Base-by-base conservation (phyloP, 1,140 invertebrate species). In the Drosophila setifemur region DNA sequence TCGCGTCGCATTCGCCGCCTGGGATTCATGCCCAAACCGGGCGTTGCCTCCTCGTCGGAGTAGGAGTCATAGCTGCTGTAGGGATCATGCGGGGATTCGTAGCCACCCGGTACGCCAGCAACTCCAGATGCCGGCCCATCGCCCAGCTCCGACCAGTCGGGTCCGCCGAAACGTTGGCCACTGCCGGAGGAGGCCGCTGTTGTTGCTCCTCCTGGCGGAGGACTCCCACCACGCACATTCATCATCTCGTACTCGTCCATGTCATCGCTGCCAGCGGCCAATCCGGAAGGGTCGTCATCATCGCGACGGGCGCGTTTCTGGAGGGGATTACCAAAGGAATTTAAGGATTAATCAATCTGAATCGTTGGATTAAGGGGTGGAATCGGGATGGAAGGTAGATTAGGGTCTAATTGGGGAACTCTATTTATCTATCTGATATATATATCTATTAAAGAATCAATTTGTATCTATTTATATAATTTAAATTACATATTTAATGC, bases 151-250 rank as follows among this genome's bases (percentile, higher is more conserved):
- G 33, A 5, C 85, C 55, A 75, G 18, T 83, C 63, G 11, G 18
- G n/a, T 18, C 21, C 39, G 2, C 21, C 1, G 21, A 54, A 69
- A 21, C 58, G 64, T 7, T 57, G 70, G 8, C 52, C 58, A 12
- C 25, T 3, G 1, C 23, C 25, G 12, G 19, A 3, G 1, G 25
- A 12, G 12, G 52, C 8, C 76, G 78, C 14, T 58, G 69, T 25
- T 58, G 69, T 25, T 69, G 78, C 26, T 12, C 60, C 52, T 82
- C 88, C 42, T 82, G 88, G 91, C 21, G 93, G 92, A 5, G 93
- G 93, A 43, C 93, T 94, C 25, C 94, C 95, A 42, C 95, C 95
- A 31, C 95, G 92, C 4, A 96, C 92, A 88, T 95, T 95, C 76
- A 96, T 91, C 93, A 95, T 94, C 85, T 96, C 95, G 72, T 94